These are phyloP conservation scores for Theropithecus gelada DNA, from an alignment of 2,113 vertebrate species.

Conservation along the genomic window DNA sequence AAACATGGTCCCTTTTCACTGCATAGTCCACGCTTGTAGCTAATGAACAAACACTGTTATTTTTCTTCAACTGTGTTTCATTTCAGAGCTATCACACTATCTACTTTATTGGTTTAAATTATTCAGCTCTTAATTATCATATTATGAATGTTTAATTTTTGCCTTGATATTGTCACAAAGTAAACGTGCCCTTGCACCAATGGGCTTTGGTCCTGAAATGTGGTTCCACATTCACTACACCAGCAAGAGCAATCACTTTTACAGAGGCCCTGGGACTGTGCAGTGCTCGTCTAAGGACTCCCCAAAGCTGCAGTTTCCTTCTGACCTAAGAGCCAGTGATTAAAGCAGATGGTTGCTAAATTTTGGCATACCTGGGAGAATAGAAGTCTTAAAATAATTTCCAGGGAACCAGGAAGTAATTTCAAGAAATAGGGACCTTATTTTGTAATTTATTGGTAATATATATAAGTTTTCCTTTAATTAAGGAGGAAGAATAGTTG, in stretches of 20 bases:
- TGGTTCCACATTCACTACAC: not conserved
- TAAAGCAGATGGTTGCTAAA: not conserved
- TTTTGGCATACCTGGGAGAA: not conserved
- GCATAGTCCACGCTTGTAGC: not conserved
- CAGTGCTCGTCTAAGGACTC: not conserved
- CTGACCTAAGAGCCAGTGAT: not conserved
- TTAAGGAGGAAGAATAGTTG: not conserved
- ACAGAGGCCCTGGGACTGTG: not conserved
- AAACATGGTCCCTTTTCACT: not conserved
- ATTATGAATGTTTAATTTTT: conserved; percentile 87
- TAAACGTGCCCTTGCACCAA: conserved; percentile 72
- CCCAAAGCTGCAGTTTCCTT: not conserved
- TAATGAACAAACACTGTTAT: conserved; percentile 53
- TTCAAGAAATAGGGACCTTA: not conserved
- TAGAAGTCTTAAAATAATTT: conserved; percentile 3
- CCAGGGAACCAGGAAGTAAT: not conserved
- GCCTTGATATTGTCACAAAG: conserved; percentile 78
- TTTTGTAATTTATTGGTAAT: not conserved
- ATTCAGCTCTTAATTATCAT: conserved; percentile 84
- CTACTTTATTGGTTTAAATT: conserved; percentile 83
- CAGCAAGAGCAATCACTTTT: not conserved
- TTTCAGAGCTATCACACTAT: conserved; percentile 53
- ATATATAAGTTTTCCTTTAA: not conserved
- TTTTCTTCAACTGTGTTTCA: conserved; percentile 54
- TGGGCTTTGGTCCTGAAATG: not conserved